Conservation (phyloP, 2,113 vertebrate genomes). For the Elephantulus edwardii region DNA sequence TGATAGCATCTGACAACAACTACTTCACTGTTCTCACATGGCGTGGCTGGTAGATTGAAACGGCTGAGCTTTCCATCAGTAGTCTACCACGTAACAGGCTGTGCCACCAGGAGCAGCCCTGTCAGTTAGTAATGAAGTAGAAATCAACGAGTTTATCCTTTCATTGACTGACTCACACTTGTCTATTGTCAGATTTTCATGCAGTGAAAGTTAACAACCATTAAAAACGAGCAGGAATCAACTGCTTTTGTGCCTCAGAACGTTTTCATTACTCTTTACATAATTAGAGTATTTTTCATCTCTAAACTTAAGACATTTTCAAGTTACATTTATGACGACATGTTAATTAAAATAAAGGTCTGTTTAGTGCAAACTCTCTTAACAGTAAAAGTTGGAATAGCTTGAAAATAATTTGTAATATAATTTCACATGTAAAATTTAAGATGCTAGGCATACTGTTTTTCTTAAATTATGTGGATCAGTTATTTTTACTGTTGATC, state of each 20-base stretch:
- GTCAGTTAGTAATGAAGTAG: constrained; percentile 9
- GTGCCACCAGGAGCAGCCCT: neutral
- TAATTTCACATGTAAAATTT: constrained; percentile 38
- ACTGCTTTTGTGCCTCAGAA: constrained; percentile 11
- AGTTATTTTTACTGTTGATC: too few species aligned
- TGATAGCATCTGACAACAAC: too few species aligned
- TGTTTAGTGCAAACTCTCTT: neutral
- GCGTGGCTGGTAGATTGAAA: too few species aligned
- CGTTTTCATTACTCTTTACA: constrained; percentile 32
- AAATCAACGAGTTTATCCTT: constrained; percentile 2
- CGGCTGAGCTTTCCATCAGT: too few species aligned
- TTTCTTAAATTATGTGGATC: constrained; percentile 43
- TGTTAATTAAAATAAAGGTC: constrained; percentile 30
- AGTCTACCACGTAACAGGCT: too few species aligned
- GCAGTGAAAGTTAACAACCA: constrained; percentile 28
- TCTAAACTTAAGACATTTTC: constrained; percentile 40
- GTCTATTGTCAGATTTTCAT: constrained; percentile 49
- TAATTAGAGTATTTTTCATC: neutral
- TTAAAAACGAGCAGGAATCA: constrained; percentile 45
- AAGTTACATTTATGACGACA: constrained; percentile 42
- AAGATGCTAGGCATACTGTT: constrained; percentile 22
- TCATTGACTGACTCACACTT: constrained; percentile 39
- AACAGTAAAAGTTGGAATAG: neutral
- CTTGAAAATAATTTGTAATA: neutral
- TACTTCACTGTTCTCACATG: too few species aligned